Conservation (phyloP, 2,113 vertebrate genomes). For the Cygnus atratus region DNA sequence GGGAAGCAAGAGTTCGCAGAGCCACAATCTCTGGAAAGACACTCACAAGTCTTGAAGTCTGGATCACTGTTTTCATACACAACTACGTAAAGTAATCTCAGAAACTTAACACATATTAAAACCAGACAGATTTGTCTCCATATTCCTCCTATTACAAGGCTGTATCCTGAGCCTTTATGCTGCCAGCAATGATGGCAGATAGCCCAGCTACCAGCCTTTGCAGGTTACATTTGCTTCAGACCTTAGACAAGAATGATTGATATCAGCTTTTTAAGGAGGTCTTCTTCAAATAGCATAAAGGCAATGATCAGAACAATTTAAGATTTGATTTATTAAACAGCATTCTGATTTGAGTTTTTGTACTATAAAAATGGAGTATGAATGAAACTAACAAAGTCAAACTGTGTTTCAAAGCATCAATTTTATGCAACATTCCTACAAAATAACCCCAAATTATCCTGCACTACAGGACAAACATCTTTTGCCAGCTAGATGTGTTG, state of each 20-base stretch:
- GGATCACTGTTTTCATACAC: background rate
- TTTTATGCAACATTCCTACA: background rate
- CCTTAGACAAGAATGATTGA: slow-evolving; percentile 47
- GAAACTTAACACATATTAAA: background rate
- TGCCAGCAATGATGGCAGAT: slow-evolving; percentile 62
- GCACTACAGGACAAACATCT: background rate
- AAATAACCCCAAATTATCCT: background rate
- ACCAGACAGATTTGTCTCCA: slow-evolving; percentile 39
- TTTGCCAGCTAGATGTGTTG: background rate
- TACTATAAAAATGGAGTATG: background rate
- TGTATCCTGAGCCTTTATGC: background rate
- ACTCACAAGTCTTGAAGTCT: background rate
- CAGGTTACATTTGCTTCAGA: slow-evolving; percentile 62
- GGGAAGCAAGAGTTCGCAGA: background rate
- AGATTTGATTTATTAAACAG: slow-evolving; percentile 10
- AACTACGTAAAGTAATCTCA: background rate
- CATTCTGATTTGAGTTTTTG: background rate
- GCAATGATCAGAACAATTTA: slow-evolving; percentile 1
- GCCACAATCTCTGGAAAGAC: background rate
- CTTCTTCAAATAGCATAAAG: slow-evolving; percentile 24
- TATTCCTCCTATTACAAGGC: slow-evolving; percentile 24
- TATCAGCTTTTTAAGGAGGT: slow-evolving; percentile 31
- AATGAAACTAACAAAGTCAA: background rate
- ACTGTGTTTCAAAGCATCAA: background rate
- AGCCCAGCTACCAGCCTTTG: slow-evolving; percentile 63